Evolutionary conservation across 2,888 invertebrate genomes (phyloP).

Genomic region (Salpingus planirostris): DNA sequence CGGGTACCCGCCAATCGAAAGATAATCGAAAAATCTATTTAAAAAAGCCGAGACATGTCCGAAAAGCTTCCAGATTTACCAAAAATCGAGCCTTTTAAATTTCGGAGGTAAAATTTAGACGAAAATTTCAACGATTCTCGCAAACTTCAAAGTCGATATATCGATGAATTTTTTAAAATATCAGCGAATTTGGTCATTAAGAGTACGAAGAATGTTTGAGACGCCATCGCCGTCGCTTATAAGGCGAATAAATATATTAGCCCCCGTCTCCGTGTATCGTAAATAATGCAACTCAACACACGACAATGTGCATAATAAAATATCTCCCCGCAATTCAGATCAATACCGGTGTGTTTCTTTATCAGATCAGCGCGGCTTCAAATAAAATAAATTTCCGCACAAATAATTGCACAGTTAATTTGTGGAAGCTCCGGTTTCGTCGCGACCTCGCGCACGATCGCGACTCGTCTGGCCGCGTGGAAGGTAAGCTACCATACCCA

Average conservation of each 20-base stretch:
- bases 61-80: no score
- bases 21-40: no score
- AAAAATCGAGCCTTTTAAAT: no score
- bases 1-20: no score
- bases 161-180: no score
- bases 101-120: no score
- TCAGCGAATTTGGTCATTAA: no score
- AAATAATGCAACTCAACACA: constrained; percentile 7
- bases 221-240: no score
- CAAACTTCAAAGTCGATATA: no score
- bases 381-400: constrained; percentile 37
- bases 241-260: constrained; percentile 1
- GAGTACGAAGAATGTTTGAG: no score
- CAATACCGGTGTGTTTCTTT: constrained; percentile 39
- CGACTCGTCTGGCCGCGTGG: constrained; percentile 24
- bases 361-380: constrained; percentile 37
- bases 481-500: constrained; percentile 37
- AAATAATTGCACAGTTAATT: constrained; percentile 19
- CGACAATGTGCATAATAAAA: constrained; percentile 36
- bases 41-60: no score
- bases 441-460: background rate
- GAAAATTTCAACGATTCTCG: no score
- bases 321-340: constrained; percentile 39
- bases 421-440: constrained; percentile 7
- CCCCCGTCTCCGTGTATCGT: background rate